A percentile compares a stretch with the other conserved stretches of the same genome.
Evolutionary conservation across 1,140 invertebrate genomes (phyloP).

Genomic region (Eumeta japonica): DNA sequence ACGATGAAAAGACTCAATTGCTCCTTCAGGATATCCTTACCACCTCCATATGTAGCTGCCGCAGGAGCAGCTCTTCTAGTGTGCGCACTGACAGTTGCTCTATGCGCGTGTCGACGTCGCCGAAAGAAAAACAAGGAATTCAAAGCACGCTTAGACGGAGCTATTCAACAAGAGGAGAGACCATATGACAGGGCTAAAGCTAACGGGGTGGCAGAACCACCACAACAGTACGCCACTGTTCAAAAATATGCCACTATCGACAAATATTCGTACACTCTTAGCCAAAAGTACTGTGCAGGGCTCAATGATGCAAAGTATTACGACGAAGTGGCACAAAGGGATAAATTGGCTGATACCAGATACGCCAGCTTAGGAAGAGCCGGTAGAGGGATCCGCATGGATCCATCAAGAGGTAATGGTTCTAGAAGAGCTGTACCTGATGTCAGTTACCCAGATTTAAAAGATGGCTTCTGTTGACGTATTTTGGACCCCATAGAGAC

Average conservation of each 20-base stretch:
- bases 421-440: constrained; percentile 59
- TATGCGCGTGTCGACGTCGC: constrained; percentile 52
- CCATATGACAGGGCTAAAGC: constrained; percentile 61
- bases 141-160: constrained; percentile 54
- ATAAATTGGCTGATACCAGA: constrained; percentile 47
- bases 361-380: constrained; percentile 52
- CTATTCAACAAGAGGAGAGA: constrained; percentile 53
- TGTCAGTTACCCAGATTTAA: constrained; percentile 61
- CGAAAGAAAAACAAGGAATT: constrained; percentile 64
- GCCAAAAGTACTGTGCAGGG: constrained; percentile 55
- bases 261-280: constrained; percentile 48
- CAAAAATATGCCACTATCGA: constrained; percentile 57
- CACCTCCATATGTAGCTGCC: constrained; percentile 64
- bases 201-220: constrained; percentile 54
- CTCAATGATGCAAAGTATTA: constrained; percentile 55
- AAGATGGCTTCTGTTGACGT: constrained; percentile 75
- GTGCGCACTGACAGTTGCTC: constrained; percentile 62
- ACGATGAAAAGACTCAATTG: constrained; percentile 77
- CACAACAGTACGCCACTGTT: constrained; percentile 46
- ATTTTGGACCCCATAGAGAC: constrained; percentile 65
- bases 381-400: constrained; percentile 47
- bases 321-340: constrained; percentile 48
- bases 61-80: constrained; percentile 63
- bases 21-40: constrained; percentile 67
- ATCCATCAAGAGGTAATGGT: constrained; percentile 35